Conservation (phyloP, 2,797 vertebrate genomes). For the Stomatorhinus walkeri region DNA sequence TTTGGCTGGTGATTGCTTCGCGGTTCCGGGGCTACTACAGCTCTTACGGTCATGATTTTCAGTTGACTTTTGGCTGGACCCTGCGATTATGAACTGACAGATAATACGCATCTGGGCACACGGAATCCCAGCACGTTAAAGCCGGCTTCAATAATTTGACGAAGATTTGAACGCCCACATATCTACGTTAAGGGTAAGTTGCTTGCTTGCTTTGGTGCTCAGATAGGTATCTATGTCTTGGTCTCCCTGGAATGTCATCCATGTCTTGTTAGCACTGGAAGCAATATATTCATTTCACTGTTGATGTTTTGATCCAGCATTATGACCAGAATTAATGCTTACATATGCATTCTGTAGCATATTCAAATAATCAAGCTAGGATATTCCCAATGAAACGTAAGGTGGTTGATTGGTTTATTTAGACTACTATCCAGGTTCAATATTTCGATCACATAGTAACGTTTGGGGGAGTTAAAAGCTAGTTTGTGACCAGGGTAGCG, state of each 20-base stretch:
- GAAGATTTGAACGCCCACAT: constrained; percentile 1
- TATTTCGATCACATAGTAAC: neutral
- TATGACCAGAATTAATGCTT: neutral
- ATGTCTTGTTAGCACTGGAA: constrained; percentile 11
- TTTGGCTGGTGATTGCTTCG: neutral
- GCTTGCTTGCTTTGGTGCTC: neutral
- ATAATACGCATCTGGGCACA: neutral
- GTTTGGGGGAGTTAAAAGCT: neutral
- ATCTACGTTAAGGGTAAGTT: constrained; percentile 24
- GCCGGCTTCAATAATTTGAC: neutral
- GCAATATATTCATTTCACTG: neutral
- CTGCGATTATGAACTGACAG: constrained; percentile 11
- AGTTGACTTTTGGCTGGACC: constrained; percentile 2
- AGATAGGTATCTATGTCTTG: neutral
- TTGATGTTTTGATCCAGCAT: neutral
- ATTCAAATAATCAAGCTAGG: neutral
- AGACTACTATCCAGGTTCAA: neutral
- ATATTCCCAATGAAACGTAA: neutral
- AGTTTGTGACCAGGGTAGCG: neutral
- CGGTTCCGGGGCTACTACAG: neutral
- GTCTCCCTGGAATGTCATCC: neutral
- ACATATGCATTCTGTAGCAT: neutral
- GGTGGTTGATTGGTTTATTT: neutral
- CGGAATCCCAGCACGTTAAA: constrained; percentile 9
- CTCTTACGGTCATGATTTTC: constrained; percentile 11